Evolutionary conservation across 2,797 vertebrate species (phyloP).

Genomic region (Arctocebus calabarensis): DNA sequence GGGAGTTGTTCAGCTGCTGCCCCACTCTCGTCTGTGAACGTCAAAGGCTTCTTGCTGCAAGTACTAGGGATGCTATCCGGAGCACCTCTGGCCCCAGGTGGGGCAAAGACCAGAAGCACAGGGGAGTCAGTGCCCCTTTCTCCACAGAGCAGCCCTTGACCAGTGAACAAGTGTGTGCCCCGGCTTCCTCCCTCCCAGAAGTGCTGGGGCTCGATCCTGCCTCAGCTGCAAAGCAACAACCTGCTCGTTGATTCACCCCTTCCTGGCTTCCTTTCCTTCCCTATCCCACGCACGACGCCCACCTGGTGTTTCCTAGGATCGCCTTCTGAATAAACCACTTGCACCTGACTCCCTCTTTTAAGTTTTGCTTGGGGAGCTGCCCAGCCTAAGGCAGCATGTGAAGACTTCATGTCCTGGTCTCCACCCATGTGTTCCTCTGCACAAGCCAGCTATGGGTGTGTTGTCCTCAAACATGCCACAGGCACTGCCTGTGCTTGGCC

Average conservation of each 20-base stretch:
- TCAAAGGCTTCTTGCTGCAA: neutral
- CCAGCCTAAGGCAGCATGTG: neutral
- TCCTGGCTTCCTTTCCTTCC: neutral
- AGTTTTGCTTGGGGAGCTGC: neutral
- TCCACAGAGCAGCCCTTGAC: neutral
- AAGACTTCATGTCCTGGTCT: neutral
- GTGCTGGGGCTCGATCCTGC: rapidly evolving
- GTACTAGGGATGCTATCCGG: rapidly evolving
- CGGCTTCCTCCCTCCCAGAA: neutral
- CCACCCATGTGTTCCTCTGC: neutral
- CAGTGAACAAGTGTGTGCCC: neutral
- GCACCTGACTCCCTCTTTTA: neutral
- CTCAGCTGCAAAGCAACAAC: neutral
- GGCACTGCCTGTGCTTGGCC: neutral
- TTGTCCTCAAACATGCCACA: neutral
- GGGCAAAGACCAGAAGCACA: neutral
- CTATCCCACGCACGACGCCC: neutral
- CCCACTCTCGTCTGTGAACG: neutral
- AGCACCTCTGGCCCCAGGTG: neutral
- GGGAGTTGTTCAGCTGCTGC: no score
- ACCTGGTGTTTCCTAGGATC: neutral
- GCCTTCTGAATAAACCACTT: neutral
- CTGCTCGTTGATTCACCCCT: neutral
- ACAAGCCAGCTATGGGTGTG: neutral
- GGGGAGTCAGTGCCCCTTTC: neutral